Evolutionary conservation across 2,797 vertebrate species (phyloP).

Genomic region (Carcharodon carcharias): DNA sequence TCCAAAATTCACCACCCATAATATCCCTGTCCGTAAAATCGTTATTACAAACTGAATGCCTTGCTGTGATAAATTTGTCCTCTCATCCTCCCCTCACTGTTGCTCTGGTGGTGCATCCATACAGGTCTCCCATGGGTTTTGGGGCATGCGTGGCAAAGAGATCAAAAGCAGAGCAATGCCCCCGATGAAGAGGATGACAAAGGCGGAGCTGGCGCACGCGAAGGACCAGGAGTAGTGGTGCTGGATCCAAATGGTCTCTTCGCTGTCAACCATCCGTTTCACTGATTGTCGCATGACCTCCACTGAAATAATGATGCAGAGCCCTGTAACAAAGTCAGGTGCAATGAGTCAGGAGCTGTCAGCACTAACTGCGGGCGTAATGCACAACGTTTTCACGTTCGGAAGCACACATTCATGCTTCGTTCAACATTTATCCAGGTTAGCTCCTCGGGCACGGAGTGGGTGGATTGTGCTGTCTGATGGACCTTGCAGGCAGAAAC

Average conservation of each 20-base stretch:
- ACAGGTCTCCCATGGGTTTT: conserved; percentile 94
- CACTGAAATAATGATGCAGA: conserved; percentile 84
- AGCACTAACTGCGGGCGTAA: too few relatives aligned
- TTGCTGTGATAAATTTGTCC: not conserved
- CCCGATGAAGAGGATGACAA: conserved; percentile 77
- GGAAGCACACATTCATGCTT: too few relatives aligned
- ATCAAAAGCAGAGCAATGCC: conserved; percentile 78
- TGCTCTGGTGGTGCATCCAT: conserved; percentile 87
- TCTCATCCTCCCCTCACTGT: conserved; percentile 47
- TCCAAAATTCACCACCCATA: not conserved
- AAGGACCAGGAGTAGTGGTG: conserved; percentile 91
- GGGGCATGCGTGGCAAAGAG: conserved; percentile 90
- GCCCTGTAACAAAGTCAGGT: conserved; percentile 57
- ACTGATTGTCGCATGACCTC: conserved; percentile 96
- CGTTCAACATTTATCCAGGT: not conserved
- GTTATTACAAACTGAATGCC: not conserved
- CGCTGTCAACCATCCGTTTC: conserved; percentile 88
- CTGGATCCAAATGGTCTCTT: conserved; percentile 83
- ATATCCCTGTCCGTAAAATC: not conserved
- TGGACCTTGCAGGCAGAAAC: not conserved
- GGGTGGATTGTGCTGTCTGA: not conserved
- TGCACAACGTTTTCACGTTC: not conserved
- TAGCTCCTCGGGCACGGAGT: not conserved
- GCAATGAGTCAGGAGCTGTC: not conserved
- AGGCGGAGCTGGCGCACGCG: conserved; percentile 76